Percentiles rank a stretch among this genome's conserved stretches.
phyloP scores from a whole-genome alignment of 2,888 invertebrate species.

The Nesidiocoris tenuis region DNA sequence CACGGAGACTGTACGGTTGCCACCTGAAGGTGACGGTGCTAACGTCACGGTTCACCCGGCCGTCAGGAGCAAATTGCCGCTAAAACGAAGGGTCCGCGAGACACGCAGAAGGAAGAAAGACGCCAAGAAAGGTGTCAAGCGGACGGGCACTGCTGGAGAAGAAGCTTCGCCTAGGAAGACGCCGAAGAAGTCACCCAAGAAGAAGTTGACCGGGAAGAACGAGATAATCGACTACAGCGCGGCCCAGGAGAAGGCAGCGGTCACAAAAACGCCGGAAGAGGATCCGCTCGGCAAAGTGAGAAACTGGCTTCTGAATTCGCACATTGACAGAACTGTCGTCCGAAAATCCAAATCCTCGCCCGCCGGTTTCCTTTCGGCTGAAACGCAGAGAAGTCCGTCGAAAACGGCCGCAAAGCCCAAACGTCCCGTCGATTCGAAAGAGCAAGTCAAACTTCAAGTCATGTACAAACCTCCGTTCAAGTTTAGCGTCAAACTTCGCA shows the following conservation, averaged over 20 bases:
- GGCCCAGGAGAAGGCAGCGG: conserved; percentile 57
- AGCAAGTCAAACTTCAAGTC: conserved; percentile 75
- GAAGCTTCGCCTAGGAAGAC: conserved; percentile 57
- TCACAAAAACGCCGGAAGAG: conserved; percentile 54
- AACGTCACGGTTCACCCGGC: conserved; percentile 77
- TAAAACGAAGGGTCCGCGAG: conserved; percentile 75
- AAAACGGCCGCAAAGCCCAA: conserved; percentile 41
- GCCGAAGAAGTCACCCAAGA: conserved; percentile 61
- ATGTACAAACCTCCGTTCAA: conserved; percentile 86
- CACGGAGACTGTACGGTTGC: conserved; percentile 81
- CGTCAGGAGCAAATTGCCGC: conserved; percentile 79
- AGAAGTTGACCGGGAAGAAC: conserved; percentile 57
- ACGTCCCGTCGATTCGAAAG: conserved; percentile 46
- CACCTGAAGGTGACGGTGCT: conserved; percentile 60
- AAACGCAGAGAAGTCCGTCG: conserved; percentile 33
- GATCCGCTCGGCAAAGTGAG: conserved; percentile 76
- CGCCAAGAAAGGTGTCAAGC: conserved; percentile 55
- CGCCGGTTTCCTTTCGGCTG: conserved; percentile 59
- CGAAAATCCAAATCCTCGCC: conserved; percentile 85
- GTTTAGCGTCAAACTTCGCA: conserved; percentile 71
- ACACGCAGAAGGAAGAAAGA: conserved; percentile 45
- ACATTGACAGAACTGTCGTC: conserved; percentile 57
- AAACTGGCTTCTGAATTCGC: conserved; percentile 78
- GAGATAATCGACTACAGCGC: conserved; percentile 79
- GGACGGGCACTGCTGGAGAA: conserved; percentile 49